Evolutionary conservation across 2,888 invertebrate species (phyloP).

Genomic region (Aphrophora alni): DNA sequence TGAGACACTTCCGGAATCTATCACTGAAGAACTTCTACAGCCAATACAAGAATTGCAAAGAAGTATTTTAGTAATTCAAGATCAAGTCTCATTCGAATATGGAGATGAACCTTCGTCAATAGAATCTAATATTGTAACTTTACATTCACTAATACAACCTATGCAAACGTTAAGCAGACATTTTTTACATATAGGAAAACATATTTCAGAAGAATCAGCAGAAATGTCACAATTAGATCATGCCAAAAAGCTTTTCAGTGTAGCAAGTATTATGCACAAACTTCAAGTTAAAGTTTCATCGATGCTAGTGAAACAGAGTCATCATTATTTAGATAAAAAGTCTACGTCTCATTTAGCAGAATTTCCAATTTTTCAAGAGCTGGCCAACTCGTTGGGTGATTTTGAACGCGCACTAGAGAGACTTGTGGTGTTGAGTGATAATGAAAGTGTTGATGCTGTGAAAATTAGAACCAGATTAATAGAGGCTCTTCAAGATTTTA

Average conservation of each 20-base stretch:
- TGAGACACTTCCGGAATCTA: slow-evolving; percentile 38
- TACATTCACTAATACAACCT: slow-evolving; percentile 49
- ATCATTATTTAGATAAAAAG: slow-evolving; percentile 31
- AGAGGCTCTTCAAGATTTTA: slow-evolving; percentile 18
- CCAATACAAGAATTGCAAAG: slow-evolving; percentile 50
- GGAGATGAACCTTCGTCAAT: slow-evolving; percentile 49
- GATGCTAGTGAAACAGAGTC: slow-evolving; percentile 34
- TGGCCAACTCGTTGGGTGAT: slow-evolving; percentile 24
- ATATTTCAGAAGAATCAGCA: slow-evolving; percentile 18
- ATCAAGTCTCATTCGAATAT: slow-evolving; percentile 49
- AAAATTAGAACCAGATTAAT: slow-evolving; percentile 26
- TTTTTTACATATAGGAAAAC: slow-evolving; percentile 42
- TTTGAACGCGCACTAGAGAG: slow-evolving; percentile 33
- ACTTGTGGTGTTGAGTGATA: neutral
- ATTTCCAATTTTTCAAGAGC: slow-evolving; percentile 36
- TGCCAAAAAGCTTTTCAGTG: slow-evolving; percentile 20
- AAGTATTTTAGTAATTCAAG: slow-evolving; percentile 50
- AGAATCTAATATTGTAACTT: slow-evolving; percentile 48
- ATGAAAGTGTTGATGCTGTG: slow-evolving; percentile 16
- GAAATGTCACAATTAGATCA: slow-evolving; percentile 1
- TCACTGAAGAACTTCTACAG: slow-evolving; percentile 46
- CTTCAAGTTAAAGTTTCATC: slow-evolving; percentile 37
- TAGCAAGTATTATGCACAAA: slow-evolving; percentile 32
- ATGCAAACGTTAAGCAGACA: slow-evolving; percentile 47
- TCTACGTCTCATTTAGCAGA: slow-evolving; percentile 32